phyloP scores from a whole-genome alignment of 2,113 vertebrate genomes.

The Lamprotornis superbus region DNA sequence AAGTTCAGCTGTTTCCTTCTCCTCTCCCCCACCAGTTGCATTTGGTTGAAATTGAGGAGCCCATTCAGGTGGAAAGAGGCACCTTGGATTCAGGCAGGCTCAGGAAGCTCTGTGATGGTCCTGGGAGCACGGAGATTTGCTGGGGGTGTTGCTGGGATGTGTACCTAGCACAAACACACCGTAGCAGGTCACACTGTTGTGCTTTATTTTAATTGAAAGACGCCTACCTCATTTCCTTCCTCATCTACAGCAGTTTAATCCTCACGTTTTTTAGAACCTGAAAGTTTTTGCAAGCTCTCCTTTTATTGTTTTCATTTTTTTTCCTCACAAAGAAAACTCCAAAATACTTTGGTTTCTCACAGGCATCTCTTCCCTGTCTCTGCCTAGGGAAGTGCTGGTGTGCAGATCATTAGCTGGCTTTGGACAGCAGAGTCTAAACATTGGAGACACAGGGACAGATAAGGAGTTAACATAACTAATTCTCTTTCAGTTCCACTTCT shows the following conservation, averaged over 20 bases:
- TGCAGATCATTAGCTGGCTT: neutral
- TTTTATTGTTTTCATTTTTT: neutral
- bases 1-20: neutral
- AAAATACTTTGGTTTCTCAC: neutral
- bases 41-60: neutral
- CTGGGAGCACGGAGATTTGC: neutral
- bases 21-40: neutral
- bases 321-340: neutral
- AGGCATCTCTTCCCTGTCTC: neutral
- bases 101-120: neutral
- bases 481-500: neutral
- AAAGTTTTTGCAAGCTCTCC: neutral
- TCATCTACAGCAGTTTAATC: neutral
- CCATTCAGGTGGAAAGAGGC: neutral
- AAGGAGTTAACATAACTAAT: slow-evolving; percentile 15
- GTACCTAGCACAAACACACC: neutral
- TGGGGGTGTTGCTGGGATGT: neutral
- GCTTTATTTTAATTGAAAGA: slow-evolving; percentile 36
- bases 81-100: neutral
- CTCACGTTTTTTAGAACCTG: neutral
- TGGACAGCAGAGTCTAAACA: neutral
- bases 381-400: neutral
- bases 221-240: neutral
- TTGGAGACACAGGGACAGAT: neutral
- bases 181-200: neutral